A percentile compares a stretch with the other conserved stretches of the same genome.
These are phyloP conservation scores for Ochropacha duplaris DNA, from an alignment of 2,888 invertebrate genomes.

Conservation along the genomic window DNA sequence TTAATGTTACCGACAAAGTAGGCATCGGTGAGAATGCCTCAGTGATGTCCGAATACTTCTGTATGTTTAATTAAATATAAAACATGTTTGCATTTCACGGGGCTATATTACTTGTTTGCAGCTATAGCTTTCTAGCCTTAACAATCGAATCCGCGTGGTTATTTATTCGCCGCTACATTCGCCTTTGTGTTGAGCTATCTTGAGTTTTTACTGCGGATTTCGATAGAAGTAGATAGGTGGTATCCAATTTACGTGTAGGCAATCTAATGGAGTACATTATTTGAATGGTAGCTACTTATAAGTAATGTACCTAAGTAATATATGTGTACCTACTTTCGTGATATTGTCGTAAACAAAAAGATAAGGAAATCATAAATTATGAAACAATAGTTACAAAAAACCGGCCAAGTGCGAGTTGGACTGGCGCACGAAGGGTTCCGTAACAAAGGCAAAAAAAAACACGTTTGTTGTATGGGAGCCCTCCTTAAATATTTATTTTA, in stretches of 20 bases:
- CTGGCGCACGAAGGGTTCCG: too few species aligned
- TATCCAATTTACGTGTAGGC: background rate
- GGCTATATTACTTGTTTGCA: slow-evolving; percentile 5
- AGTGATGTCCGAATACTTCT: slow-evolving; percentile 7
- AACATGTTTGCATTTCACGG: background rate
- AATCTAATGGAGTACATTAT: background rate
- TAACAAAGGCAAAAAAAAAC: too few species aligned
- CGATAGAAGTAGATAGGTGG: background rate
- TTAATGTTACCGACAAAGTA: slow-evolving; percentile 40
- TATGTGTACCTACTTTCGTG: background rate
- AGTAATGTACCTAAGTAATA: too few species aligned
- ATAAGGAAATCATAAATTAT: background rate
- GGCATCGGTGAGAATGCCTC: slow-evolving; percentile 8
- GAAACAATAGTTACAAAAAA: background rate
- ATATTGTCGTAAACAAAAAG: background rate
- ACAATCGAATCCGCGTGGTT: background rate
- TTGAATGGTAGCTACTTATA: too few species aligned
- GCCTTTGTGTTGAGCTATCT: slow-evolving; percentile 10
- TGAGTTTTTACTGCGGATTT: background rate
- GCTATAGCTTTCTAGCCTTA: slow-evolving; percentile 1
- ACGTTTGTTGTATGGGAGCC: too few species aligned
- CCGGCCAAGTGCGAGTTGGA: too few species aligned
- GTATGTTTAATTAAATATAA: background rate
- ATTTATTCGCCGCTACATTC: slow-evolving; percentile 3
- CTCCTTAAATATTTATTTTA: too few species aligned